phyloP scores from a whole-genome alignment of 2,113 vertebrate species.

The Sigmodon hispidus region DNA sequence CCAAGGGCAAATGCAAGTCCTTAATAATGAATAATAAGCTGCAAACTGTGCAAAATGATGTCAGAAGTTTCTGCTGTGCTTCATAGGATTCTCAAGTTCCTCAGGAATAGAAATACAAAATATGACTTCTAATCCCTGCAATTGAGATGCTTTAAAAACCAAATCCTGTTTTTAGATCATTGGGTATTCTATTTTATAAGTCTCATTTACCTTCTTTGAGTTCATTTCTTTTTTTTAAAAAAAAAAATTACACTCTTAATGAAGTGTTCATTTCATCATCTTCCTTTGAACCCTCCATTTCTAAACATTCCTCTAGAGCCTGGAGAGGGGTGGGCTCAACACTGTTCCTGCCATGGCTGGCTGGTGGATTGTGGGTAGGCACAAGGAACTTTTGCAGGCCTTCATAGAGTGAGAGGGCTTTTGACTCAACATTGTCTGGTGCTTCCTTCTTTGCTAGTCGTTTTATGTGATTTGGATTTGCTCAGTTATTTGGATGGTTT shows the following conservation, averaged over 20 bases:
- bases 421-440: background rate
- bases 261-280: background rate
- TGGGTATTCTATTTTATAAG: background rate
- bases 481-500: background rate
- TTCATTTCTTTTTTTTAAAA: background rate
- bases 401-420: background rate
- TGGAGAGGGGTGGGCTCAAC: background rate
- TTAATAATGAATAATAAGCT: constrained; percentile 47
- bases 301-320: background rate
- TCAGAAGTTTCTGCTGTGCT: background rate
- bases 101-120: constrained; percentile 16
- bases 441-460: background rate
- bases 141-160: background rate
- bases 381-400: background rate
- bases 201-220: background rate
- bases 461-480: background rate
- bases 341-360: background rate
- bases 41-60: constrained; percentile 20
- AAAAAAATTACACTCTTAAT: background rate
- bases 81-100: constrained; percentile 39
- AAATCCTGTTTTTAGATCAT: constrained; percentile 16
- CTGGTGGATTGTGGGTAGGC: background rate
- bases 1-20: constrained; percentile 56
- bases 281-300: background rate
- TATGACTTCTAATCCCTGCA: constrained; percentile 29